Evolutionary conservation across 23 tunicate species (phyloP).

Genomic region (Ciona savignyi): DNA sequence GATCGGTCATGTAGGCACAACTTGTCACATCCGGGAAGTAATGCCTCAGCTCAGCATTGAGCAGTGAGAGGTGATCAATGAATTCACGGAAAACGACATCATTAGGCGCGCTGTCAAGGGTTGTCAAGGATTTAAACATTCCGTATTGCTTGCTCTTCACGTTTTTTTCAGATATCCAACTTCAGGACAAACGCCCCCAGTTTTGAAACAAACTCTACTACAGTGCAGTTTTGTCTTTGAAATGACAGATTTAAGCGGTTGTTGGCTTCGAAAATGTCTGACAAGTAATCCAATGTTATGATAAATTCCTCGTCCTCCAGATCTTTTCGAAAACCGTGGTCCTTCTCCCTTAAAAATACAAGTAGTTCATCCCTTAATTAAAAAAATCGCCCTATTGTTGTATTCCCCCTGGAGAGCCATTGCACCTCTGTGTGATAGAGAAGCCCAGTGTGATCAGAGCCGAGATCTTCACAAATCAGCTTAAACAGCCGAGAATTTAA

Average conservation of each 20-base stretch:
- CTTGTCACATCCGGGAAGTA: conserved; percentile 10
- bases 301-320: conserved; percentile 30
- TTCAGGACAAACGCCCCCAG: conserved; percentile 4
- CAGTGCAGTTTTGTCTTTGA: too few species aligned
- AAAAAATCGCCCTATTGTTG: conserved; percentile 16
- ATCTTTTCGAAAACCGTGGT: conserved; percentile 23
- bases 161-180: conserved; percentile 11
- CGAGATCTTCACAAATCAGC: conserved; percentile 36
- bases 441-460: conserved; percentile 41
- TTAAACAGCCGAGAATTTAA: conserved; percentile 38
- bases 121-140: too few species aligned
- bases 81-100: conserved; percentile 2
- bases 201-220: too few species aligned
- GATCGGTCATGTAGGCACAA: conserved; percentile 17
- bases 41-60: too few species aligned
- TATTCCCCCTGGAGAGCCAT: conserved; percentile 39
- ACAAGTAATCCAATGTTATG: conserved; percentile 26
- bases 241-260: too few species aligned
- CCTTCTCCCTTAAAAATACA: conserved; percentile 15
- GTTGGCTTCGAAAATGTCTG: too few species aligned
- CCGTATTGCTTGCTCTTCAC: too few species aligned
- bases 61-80: neutral
- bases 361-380: too few species aligned
- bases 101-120: conserved; percentile 1
- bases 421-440: conserved; percentile 37